Evolutionary conservation across 2,888 invertebrate genomes (phyloP).

Genomic region (Rotaria macrura): DNA sequence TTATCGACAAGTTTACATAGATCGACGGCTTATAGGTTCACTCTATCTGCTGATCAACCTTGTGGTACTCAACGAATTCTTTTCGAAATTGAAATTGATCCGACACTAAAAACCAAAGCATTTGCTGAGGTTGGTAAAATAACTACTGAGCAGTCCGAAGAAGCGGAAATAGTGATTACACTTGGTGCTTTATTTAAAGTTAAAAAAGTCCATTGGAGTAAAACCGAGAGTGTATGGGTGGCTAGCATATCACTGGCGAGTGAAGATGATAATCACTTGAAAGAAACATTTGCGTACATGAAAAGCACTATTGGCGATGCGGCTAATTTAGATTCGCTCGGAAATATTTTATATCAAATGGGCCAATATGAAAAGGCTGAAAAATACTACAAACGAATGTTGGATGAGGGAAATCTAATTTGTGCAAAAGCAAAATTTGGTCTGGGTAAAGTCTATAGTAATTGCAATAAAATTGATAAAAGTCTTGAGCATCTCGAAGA

Average conservation of each 20-base stretch:
- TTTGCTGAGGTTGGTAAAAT: not conserved
- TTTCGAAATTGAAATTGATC: not conserved
- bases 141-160: not conserved
- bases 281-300: not conserved
- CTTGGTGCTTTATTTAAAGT: not conserved
- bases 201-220: not conserved
- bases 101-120: not conserved
- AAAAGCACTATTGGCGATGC: not conserved
- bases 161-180: not conserved
- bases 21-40: not conserved
- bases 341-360: not conserved
- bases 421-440: not conserved
- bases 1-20: not conserved
- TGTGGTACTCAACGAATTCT: not conserved
- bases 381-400: not conserved
- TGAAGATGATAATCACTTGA: not conserved
- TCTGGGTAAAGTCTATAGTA: not conserved
- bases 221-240: not conserved
- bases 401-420: not conserved
- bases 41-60: not conserved
- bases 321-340: not conserved
- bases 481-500: no score
- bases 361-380: not conserved
- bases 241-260: not conserved
- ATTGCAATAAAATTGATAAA: no score